Percentiles rank a stretch among this genome's conserved stretches.
Evolutionary conservation across 2,888 invertebrate species (phyloP).

Genomic region (Melieria omissa): DNA sequence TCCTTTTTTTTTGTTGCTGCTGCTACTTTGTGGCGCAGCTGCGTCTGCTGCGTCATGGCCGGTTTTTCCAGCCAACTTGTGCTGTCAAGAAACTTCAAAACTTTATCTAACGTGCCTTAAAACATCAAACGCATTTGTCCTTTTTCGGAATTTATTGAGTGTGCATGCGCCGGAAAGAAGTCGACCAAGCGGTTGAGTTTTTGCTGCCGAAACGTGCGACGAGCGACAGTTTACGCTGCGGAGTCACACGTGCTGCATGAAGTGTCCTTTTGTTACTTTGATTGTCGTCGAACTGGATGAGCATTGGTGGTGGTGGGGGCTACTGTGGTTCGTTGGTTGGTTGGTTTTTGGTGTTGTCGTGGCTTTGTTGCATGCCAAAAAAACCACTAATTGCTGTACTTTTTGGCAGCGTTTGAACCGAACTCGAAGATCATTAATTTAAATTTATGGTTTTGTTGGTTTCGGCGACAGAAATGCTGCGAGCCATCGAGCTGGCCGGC

Average conservation of each 20-base stretch:
- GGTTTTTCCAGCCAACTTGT: not conserved
- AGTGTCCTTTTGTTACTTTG: slow-evolving; percentile 1
- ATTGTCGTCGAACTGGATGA: slow-evolving; percentile 1
- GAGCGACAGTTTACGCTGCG: no score
- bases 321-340: no score
- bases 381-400: slow-evolving; percentile 41
- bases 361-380: not conserved
- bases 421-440: slow-evolving; percentile 60
- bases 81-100: not conserved
- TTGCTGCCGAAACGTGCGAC: not conserved
- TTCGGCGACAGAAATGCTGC: not conserved
- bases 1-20: slow-evolving; percentile 11
- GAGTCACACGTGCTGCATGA: no score
- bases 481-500: no score
- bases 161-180: not conserved
- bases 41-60: not conserved
- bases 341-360: no score
- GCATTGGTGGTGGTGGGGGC: no score
- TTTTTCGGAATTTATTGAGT: slow-evolving; percentile 37
- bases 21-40: not conserved
- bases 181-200: not conserved
- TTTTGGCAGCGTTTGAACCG: slow-evolving; percentile 24
- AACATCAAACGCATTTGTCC: slow-evolving; percentile 31
- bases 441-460: slow-evolving; percentile 57
- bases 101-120: slow-evolving; percentile 9